Conservation (phyloP, 2,113 vertebrate species). For the Deroptyus accipitrinus region DNA sequence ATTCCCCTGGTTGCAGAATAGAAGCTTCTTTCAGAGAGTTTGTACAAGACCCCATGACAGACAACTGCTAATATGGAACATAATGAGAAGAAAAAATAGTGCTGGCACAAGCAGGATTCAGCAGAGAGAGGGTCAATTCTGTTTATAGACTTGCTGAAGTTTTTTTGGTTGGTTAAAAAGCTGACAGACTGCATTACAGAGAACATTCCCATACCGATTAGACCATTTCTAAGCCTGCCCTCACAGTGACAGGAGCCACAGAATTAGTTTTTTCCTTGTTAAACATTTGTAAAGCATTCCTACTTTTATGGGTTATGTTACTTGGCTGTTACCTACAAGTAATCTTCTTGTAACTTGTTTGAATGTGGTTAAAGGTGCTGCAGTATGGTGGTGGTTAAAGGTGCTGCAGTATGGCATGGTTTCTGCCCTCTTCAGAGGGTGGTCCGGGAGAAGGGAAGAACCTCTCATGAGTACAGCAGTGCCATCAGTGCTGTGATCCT, state of each 20-base stretch:
- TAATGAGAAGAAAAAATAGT: neutral
- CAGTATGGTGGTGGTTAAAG: neutral
- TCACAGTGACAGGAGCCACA: slow-evolving; percentile 75
- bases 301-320: slow-evolving; percentile 72
- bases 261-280: slow-evolving; percentile 82
- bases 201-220: slow-evolving; percentile 94
- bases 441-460: neutral
- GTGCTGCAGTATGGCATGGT: neutral
- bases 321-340: slow-evolving; percentile 67
- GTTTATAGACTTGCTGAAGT: slow-evolving; percentile 83
- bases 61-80: slow-evolving; percentile 24
- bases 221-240: slow-evolving; percentile 83
- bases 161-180: slow-evolving; percentile 90
- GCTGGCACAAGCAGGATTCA: slow-evolving; percentile 28
- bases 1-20: neutral
- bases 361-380: slow-evolving; percentile 18
- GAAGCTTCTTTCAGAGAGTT: neutral
- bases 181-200: slow-evolving; percentile 90
- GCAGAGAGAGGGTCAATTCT: slow-evolving; percentile 56
- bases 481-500: neutral
- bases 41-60: neutral
- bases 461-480: neutral
- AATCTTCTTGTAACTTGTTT: slow-evolving; percentile 64
- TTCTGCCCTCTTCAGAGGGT: neutral
- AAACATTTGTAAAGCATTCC: slow-evolving; percentile 79